Percentiles rank a stretch among this genome's conserved stretches.
Conservation (phyloP, 1,140 invertebrate genomes). For the Drosophila miranda region DNA sequence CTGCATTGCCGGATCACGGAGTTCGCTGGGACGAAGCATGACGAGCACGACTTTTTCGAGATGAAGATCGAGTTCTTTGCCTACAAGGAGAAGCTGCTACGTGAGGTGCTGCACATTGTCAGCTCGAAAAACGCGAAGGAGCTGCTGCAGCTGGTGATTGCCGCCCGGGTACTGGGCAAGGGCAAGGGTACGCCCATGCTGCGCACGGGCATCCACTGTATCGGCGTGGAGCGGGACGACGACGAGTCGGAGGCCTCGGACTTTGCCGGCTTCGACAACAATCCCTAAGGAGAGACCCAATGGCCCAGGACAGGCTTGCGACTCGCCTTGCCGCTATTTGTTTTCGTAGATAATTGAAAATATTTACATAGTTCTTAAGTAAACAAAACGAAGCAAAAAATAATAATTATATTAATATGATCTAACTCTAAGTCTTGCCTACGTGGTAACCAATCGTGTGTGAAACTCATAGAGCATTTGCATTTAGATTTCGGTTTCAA, state of each 20-base stretch:
- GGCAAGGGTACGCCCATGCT: slow-evolving; percentile 84
- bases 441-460: slow-evolving; percentile 17
- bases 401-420: not conserved
- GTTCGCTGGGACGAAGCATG: slow-evolving; percentile 70
- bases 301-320: not conserved
- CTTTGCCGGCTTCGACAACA: slow-evolving; percentile 60
- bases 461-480: slow-evolving; percentile 46
- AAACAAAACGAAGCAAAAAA: slow-evolving; percentile 5
- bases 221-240: slow-evolving; percentile 82
- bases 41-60: slow-evolving; percentile 77
- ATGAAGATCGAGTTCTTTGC: slow-evolving; percentile 83
- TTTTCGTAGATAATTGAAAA: slow-evolving; percentile 59
- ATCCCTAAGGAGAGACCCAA: slow-evolving; percentile 40
- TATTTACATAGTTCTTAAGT: slow-evolving; percentile 65
- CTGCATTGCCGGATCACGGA: slow-evolving; percentile 77
- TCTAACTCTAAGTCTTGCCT: slow-evolving; percentile 55
- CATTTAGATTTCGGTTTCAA: slow-evolving; percentile 27
- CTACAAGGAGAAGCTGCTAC: slow-evolving; percentile 84
- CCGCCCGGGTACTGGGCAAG: slow-evolving; percentile 83
- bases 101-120: slow-evolving; percentile 83
- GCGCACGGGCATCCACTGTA: slow-evolving; percentile 83
- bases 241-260: slow-evolving; percentile 81
- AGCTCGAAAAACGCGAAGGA: slow-evolving; percentile 78
- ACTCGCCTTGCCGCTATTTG: slow-evolving; percentile 18
- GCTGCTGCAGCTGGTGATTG: slow-evolving; percentile 72